Percentiles rank a stretch among this genome's conserved stretches.
phyloP scores from a whole-genome alignment of 2,113 vertebrate species.

The Leucoraja erinaceus region DNA sequence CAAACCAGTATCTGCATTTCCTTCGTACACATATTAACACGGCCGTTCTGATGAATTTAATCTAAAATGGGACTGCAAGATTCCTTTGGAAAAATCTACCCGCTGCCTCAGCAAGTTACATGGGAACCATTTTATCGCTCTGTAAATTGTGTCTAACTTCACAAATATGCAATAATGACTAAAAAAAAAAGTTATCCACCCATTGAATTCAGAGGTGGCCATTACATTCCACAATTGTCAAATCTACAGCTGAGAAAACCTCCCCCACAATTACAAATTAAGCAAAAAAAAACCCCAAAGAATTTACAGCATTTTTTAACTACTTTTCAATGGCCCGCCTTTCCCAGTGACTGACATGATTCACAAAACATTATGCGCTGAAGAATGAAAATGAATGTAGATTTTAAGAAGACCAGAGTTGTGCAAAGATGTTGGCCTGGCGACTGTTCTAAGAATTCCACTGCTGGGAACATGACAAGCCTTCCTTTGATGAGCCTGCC shows the following conservation, averaged over 20 bases:
- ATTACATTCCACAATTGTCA: not conserved
- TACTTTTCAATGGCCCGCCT: not conserved
- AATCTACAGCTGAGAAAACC: not conserved
- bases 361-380: not conserved
- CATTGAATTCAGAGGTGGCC: not conserved
- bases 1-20: no score
- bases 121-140: no score
- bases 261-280: not conserved
- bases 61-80: not conserved
- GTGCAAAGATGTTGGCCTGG: constrained; percentile 40
- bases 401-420: not conserved
- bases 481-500: constrained; percentile 53
- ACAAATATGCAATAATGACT: not conserved
- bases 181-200: not conserved
- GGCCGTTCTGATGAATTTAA: not conserved
- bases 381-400: not conserved
- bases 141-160: not conserved
- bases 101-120: not conserved
- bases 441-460: constrained; percentile 45
- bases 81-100: not conserved
- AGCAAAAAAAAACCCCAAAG: not conserved
- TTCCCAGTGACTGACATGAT: not conserved
- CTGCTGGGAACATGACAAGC: constrained; percentile 44
- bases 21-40: no score
- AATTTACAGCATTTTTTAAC: not conserved